Base-by-base conservation (phyloP, 2,113 vertebrate genomes). In the Epinephelus fuscoguttatus region DNA sequence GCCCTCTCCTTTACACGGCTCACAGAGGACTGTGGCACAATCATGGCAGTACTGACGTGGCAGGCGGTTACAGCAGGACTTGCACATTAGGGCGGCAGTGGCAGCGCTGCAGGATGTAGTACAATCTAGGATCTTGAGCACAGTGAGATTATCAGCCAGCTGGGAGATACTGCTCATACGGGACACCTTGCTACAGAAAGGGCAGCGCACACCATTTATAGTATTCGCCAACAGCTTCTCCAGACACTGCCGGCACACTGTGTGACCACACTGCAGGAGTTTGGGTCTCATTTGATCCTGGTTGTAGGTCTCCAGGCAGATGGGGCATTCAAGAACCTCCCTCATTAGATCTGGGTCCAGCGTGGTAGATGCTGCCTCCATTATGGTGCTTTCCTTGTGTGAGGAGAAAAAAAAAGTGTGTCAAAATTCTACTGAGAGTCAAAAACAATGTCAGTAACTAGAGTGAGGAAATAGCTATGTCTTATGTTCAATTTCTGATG, bases 101-200 rank as follows among this genome's bases (percentile, higher is more conserved):
- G 97, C 94, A 7, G 98, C 96, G 1, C 94, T 95, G 72, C 93
- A 93, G 27, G 97, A 96, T 25, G 96, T 95, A 0, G 97, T 89
- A 0, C 97, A 98, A 93, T 99, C 98, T 3, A 99, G 96, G 92
- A 99, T 97, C 95, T 99, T 99, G 72, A 99, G 94, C 83, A 99
- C 97, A 0, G 98, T 99, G 14, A 99, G 96, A 87, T 99, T 99
- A 94, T 99, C 98, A 0, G 97, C 96, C 91, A 99, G 94, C 91
- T 98, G 97, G 5, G 96, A 94, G 89, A 99, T 94, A 87, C 94
- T 97, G 70, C 96, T 97, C 93, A 98, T 97, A 14, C 97, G 95
- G 0, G 97, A 99, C 59, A 99, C 96, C 89, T 97, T 98, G 94
- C 97, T 99, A 91, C 98, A 99, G 59, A 99, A 99, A 21, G 98